Evolutionary conservation across 1,140 invertebrate genomes (phyloP).

Genomic region (Paralvinella palmiformis): DNA sequence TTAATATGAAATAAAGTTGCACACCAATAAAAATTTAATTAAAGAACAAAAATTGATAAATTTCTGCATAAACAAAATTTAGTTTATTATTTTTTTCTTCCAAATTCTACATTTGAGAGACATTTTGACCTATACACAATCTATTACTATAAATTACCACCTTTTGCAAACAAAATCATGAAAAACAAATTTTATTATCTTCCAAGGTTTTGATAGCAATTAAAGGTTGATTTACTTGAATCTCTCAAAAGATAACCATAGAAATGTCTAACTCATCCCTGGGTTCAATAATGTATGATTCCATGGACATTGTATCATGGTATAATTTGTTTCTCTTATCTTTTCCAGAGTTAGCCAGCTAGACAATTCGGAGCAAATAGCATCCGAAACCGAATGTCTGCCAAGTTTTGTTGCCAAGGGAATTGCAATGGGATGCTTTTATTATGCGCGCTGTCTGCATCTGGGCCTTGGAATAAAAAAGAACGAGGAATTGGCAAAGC

Average conservation of each 20-base stretch:
- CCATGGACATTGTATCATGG: background rate
- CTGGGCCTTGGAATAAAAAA: slow-evolving; percentile 37
- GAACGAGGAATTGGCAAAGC: slow-evolving; percentile 31
- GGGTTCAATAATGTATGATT: background rate
- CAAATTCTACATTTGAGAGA: too few relatives aligned
- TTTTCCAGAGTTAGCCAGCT: slow-evolving; percentile 38
- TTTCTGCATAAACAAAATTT: too few relatives aligned
- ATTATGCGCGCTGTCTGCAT: slow-evolving; percentile 43
- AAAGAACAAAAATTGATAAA: too few relatives aligned
- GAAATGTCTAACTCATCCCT: background rate
- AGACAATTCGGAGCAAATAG: slow-evolving; percentile 33
- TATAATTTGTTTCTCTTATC: background rate
- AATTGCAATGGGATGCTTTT: slow-evolving; percentile 46
- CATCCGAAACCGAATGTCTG: slow-evolving; percentile 43
- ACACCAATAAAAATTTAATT: too few relatives aligned
- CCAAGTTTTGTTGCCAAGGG: slow-evolving; percentile 42
- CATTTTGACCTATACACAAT: too few relatives aligned
- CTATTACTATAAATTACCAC: too few relatives aligned
- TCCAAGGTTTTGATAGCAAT: too few relatives aligned
- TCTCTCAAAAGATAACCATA: background rate
- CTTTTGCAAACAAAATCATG: too few relatives aligned
- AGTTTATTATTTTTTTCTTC: too few relatives aligned
- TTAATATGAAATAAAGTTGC: too few relatives aligned
- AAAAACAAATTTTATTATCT: too few relatives aligned
- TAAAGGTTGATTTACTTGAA: background rate